phyloP scores from a whole-genome alignment of 2,888 invertebrate genomes.

The Drosophila melanosoma region DNA sequence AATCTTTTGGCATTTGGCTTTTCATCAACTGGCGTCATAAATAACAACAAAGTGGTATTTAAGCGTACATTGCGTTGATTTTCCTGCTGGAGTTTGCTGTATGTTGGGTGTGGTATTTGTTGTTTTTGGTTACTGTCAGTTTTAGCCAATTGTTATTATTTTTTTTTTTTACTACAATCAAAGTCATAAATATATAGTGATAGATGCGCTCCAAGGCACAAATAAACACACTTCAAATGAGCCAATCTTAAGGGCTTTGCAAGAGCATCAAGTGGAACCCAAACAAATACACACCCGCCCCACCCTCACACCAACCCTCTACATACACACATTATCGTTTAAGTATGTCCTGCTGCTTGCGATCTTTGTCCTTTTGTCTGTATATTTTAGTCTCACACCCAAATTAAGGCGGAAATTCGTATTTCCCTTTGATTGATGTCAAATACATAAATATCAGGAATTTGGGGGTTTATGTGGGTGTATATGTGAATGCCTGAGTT shows the following conservation, averaged over 20 bases:
- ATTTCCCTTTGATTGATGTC: slow-evolving; percentile 74
- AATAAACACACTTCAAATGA: slow-evolving; percentile 43
- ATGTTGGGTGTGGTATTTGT: slow-evolving; percentile 19
- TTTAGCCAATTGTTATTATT: slow-evolving; percentile 33
- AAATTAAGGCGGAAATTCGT: slow-evolving; percentile 47
- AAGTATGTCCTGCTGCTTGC: slow-evolving; percentile 15
- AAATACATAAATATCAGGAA: slow-evolving; percentile 46
- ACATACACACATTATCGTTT: slow-evolving; percentile 6
- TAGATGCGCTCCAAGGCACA: slow-evolving; percentile 55
- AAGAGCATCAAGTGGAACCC: slow-evolving; percentile 20
- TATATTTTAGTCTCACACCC: slow-evolving; percentile 45
- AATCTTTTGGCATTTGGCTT: slow-evolving; percentile 79
- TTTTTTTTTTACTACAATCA: slow-evolving; percentile 45
- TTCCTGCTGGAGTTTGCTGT: slow-evolving; percentile 35
- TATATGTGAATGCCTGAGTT: slow-evolving; percentile 49
- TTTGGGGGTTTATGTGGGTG: slow-evolving; percentile 23
- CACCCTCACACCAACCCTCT: neutral
- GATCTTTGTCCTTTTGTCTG: slow-evolving; percentile 47
- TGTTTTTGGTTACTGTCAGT: slow-evolving; percentile 13
- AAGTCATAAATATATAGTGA: slow-evolving; percentile 77
- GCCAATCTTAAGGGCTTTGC: slow-evolving; percentile 37
- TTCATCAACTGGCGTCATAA: slow-evolving; percentile 80
- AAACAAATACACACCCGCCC: slow-evolving; percentile 7
- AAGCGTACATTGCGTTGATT: slow-evolving; percentile 59
- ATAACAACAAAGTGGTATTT: slow-evolving; percentile 78